Conservation (phyloP, 2,888 invertebrate genomes). For the Xylophagus ater region DNA sequence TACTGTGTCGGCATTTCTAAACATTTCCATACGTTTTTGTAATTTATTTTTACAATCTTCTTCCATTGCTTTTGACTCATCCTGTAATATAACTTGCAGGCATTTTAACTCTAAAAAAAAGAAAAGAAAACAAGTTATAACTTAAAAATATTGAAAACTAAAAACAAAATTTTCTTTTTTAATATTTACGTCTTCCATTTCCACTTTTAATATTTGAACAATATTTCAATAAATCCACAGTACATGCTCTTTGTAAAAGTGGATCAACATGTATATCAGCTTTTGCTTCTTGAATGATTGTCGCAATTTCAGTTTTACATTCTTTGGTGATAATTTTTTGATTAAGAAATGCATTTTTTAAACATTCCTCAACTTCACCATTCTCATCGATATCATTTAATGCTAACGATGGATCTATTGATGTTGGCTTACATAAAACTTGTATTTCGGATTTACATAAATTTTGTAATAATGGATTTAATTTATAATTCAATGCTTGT, state of each 20-base stretch:
- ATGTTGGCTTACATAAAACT: slow-evolving; percentile 45
- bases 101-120: slow-evolving; percentile 60
- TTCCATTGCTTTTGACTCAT: slow-evolving; percentile 58
- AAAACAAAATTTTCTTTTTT: too few relatives aligned
- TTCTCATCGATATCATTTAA: slow-evolving; percentile 34
- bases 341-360: slow-evolving; percentile 70
- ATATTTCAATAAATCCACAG: slow-evolving; percentile 68
- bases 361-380: slow-evolving; percentile 70
- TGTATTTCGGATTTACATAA: slow-evolving; percentile 67
- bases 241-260: slow-evolving; percentile 76
- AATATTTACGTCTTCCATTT: slow-evolving; percentile 73
- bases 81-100: slow-evolving; percentile 56
- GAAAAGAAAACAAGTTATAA: slow-evolving; percentile 4
- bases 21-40: slow-evolving; percentile 77
- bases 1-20: slow-evolving; percentile 72
- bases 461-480: slow-evolving; percentile 76
- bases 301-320: slow-evolving; percentile 76
- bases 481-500: slow-evolving; percentile 79
- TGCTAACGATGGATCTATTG: too few relatives aligned
- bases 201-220: slow-evolving; percentile 75
- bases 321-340: slow-evolving; percentile 61
- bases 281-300: slow-evolving; percentile 76
- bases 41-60: slow-evolving; percentile 70
- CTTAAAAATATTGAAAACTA: neutral
- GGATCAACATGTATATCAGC: slow-evolving; percentile 96